phyloP scores from a whole-genome alignment of 2,797 vertebrate genomes.

The Sylvia borin region DNA sequence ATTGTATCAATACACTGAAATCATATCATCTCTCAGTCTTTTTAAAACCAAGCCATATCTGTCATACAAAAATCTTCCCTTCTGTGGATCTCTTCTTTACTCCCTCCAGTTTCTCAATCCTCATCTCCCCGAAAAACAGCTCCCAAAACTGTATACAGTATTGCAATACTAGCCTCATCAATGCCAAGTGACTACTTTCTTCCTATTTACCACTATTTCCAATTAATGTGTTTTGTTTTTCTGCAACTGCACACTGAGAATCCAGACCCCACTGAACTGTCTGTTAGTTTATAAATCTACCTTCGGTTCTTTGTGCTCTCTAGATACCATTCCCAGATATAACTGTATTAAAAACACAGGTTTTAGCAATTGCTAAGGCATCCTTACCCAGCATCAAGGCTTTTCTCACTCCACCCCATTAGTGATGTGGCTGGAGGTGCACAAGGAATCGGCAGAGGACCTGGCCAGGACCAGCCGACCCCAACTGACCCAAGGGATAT shows the following conservation, averaged over 20 bases:
- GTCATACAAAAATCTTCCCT: background rate
- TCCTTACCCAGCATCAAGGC: background rate
- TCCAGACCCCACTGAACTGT: background rate
- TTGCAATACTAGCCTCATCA: background rate
- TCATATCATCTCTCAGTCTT: background rate
- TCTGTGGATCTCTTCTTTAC: background rate
- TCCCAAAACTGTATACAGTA: background rate
- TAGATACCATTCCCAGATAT: background rate
- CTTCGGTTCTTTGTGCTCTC: background rate
- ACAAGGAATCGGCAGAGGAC: rapidly evolving
- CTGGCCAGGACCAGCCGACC: background rate
- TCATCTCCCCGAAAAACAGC: background rate
- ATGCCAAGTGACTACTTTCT: background rate
- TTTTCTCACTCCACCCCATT: background rate
- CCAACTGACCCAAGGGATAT: background rate
- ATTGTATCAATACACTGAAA: background rate
- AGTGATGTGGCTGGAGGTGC: background rate
- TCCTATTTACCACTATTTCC: background rate
- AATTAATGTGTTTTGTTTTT: background rate
- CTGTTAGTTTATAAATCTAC: background rate
- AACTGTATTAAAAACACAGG: background rate
- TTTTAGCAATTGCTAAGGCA: background rate
- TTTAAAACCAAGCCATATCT: background rate
- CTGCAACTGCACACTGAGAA: background rate
- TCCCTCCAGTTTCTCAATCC: background rate